Conservation (phyloP, 2,113 vertebrate species). For the Sinosuthora webbiana region DNA sequence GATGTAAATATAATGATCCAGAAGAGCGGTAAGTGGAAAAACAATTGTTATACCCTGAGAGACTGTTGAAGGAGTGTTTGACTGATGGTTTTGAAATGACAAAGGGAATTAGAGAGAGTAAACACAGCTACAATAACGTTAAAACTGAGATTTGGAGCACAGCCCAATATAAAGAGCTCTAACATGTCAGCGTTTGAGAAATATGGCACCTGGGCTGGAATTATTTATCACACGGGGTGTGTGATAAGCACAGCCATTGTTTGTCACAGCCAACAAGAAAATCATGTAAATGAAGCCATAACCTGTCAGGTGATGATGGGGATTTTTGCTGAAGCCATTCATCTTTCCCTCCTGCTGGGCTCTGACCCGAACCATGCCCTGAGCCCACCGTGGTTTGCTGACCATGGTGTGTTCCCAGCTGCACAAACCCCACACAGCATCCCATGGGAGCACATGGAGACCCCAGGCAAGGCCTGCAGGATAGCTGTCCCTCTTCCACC, state of each 20-base stretch:
- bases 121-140: not conserved
- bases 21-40: conserved; percentile 29
- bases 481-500: not conserved
- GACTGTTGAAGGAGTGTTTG: not conserved
- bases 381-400: not conserved
- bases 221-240: not conserved
- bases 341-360: not conserved
- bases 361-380: not conserved
- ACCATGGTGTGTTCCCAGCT: not conserved
- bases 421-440: not conserved
- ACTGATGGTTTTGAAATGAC: conserved; percentile 22
- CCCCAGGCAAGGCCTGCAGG: not conserved
- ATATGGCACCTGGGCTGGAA: not conserved
- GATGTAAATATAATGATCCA: conserved; percentile 29
- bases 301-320: not conserved
- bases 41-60: conserved; percentile 7
- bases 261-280: not conserved
- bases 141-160: not conserved
- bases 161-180: not conserved
- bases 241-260: not conserved
- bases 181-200: not conserved
- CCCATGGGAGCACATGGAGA: not conserved
- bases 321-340: not conserved
- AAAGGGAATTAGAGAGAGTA: conserved; percentile 45
- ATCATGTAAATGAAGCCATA: conserved; percentile 8